Percentiles rank a stretch among this genome's conserved stretches.
These are phyloP conservation scores for Agrotis ipsilon DNA, from an alignment of 2,888 invertebrate species.

Conservation along the genomic window DNA sequence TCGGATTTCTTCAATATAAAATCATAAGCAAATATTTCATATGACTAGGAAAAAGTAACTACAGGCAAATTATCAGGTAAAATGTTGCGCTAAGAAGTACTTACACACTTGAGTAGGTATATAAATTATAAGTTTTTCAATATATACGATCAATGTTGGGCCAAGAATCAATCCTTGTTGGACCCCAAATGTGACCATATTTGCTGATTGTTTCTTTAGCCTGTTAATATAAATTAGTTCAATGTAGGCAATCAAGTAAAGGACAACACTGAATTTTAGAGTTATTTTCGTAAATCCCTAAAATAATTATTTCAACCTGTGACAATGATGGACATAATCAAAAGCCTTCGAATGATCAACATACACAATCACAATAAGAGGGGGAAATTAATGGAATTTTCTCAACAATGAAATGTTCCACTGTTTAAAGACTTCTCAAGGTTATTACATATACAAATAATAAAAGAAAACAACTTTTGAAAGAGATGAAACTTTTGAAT, in stretches of 20 bases:
- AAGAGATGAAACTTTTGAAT: neutral
- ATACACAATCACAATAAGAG: neutral
- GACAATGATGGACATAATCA: slow-evolving; percentile 1
- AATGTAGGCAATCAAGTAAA: neutral
- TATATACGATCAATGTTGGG: neutral
- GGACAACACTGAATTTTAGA: neutral
- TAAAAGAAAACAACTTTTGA: neutral
- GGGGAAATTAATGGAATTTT: neutral
- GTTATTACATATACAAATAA: neutral
- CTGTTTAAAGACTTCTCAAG: neutral
- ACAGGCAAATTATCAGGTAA: no score
- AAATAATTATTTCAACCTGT: neutral
- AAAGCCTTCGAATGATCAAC: slow-evolving; percentile 24
- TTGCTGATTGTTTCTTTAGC: neutral
- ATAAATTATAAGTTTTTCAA: neutral
- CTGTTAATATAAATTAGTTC: neutral
- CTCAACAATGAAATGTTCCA: neutral
- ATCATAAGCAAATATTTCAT: no score
- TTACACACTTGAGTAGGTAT: neutral
- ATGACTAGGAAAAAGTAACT: no score
- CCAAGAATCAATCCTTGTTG: slow-evolving; percentile 23
- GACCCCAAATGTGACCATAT: slow-evolving; percentile 2
- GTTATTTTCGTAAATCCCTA: neutral
- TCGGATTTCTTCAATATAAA: neutral
- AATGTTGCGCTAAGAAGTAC: neutral